Percentiles rank a stretch among this genome's conserved stretches.
These are phyloP conservation scores for Chalcis sispes DNA, from an alignment of 2,888 invertebrate genomes.

Conservation along the genomic window DNA sequence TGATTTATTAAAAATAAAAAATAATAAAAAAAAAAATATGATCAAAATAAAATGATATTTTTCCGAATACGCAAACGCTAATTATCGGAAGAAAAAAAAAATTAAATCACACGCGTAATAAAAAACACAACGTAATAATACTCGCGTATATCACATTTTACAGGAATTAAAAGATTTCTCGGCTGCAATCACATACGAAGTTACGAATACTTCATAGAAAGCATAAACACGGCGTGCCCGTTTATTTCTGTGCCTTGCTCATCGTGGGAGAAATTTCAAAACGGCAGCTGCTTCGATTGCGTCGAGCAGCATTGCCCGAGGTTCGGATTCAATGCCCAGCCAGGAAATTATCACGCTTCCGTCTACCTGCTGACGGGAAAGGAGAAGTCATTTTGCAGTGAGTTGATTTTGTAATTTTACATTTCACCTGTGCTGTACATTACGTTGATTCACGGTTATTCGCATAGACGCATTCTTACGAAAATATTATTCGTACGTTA, in stretches of 20 bases:
- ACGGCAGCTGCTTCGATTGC: slow-evolving; percentile 85
- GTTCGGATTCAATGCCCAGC: slow-evolving; percentile 81
- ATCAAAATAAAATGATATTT: too few species aligned
- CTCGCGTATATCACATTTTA: background rate
- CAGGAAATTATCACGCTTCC: slow-evolving; percentile 73
- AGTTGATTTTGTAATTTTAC: slow-evolving; percentile 71
- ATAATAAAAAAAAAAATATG: too few species aligned
- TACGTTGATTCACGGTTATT: too few species aligned
- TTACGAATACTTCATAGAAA: slow-evolving; percentile 89
- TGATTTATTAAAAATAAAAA: too few species aligned
- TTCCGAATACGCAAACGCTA: too few species aligned
- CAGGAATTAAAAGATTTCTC: slow-evolving; percentile 83
- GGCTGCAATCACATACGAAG: slow-evolving; percentile 93
- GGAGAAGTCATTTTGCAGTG: slow-evolving; percentile 86
- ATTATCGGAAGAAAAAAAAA: too few species aligned
- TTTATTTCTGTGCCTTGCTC: slow-evolving; percentile 88
- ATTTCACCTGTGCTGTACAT: too few species aligned
- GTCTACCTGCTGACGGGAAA: slow-evolving; percentile 86
- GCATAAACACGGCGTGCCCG: slow-evolving; percentile 86
- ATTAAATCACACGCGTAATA: too few species aligned
- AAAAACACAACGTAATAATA: too few species aligned
- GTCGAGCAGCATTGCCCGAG: slow-evolving; percentile 82
- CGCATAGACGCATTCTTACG: too few species aligned
- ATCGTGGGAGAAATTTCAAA: slow-evolving; percentile 85
- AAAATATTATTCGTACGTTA: too few species aligned